These are phyloP conservation scores for Muntiacus muntjak DNA, from an alignment of 2,113 vertebrate genomes.

Conservation along the genomic window DNA sequence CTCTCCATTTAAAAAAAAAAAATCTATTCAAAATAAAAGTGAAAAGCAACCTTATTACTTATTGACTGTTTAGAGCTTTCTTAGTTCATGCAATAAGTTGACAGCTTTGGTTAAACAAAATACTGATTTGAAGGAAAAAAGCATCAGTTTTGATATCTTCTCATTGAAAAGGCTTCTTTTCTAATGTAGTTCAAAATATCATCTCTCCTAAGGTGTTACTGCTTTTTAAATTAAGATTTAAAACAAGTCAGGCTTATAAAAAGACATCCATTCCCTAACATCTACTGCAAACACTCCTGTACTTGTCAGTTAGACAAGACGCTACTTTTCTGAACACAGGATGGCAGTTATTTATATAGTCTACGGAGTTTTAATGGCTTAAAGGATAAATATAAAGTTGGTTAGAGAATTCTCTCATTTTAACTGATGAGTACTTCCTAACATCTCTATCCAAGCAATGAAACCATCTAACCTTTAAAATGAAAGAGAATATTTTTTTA, in stretches of 20 bases:
- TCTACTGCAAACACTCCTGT: neutral
- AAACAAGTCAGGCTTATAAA: slow-evolving; percentile 3
- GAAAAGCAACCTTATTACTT: neutral
- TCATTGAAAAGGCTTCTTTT: neutral
- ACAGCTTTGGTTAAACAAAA: neutral
- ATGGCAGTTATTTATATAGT: neutral
- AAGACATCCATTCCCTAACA: neutral
- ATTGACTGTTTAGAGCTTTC: neutral
- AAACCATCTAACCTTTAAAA: neutral
- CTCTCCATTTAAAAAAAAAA: neutral
- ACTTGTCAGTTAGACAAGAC: neutral
- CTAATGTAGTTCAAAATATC: neutral
- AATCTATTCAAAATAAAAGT: neutral
- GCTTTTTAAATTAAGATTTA: slow-evolving; percentile 20
- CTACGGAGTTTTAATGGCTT: neutral
- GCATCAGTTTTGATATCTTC: neutral
- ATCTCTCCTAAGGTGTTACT: neutral
- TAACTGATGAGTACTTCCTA: neutral
- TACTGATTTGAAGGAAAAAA: neutral
- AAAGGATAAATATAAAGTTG: neutral
- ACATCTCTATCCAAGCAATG: neutral
- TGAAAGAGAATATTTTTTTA: neutral
- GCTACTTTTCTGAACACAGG: neutral
- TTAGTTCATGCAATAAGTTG: neutral
- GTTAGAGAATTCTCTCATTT: neutral